Evolutionary conservation across 2,797 vertebrate genomes (phyloP).

Genomic region (Gambusia yucatana): DNA sequence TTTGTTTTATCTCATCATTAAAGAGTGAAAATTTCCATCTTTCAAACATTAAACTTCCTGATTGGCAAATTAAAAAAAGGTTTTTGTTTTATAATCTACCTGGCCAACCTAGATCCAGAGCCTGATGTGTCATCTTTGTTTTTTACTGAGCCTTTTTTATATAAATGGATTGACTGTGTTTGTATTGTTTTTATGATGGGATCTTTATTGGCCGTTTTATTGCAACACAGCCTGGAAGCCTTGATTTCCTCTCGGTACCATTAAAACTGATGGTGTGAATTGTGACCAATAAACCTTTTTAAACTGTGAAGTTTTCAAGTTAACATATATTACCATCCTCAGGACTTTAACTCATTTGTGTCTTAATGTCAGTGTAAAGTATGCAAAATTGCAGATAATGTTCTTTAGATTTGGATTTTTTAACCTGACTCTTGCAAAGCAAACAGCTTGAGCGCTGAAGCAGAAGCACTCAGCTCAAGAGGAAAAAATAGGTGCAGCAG

Average conservation of each 20-base stretch:
- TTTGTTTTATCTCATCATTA: background rate
- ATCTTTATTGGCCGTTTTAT: slow-evolving; percentile 55
- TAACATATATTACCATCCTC: slow-evolving; percentile 24
- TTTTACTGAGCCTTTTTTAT: slow-evolving; percentile 45
- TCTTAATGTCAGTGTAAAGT: background rate
- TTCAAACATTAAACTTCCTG: background rate
- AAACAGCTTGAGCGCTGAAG: background rate
- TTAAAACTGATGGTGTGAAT: slow-evolving; percentile 61
- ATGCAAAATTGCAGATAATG: slow-evolving; percentile 2
- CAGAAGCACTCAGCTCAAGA: slow-evolving; percentile 20
- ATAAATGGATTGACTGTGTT: slow-evolving; percentile 38
- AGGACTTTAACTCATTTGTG: slow-evolving; percentile 12
- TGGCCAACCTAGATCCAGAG: slow-evolving; percentile 13
- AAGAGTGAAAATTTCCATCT: slow-evolving; percentile 17
- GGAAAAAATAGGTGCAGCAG: slow-evolving; percentile 53
- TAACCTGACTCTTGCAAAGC: slow-evolving; percentile 3
- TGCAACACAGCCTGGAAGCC: slow-evolving; percentile 35
- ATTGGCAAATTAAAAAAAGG: slow-evolving; percentile 9
- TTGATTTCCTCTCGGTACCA: slow-evolving; percentile 38
- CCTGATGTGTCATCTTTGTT: slow-evolving; percentile 26
- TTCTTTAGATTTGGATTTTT: background rate
- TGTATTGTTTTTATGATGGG: slow-evolving; percentile 57
- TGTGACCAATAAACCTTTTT: slow-evolving; percentile 49
- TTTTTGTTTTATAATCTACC: slow-evolving; percentile 17
- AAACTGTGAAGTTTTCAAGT: slow-evolving; percentile 37